Base-by-base conservation (phyloP, 2,797 vertebrate genomes). In the Tokudaia tokunoshimensis region DNA sequence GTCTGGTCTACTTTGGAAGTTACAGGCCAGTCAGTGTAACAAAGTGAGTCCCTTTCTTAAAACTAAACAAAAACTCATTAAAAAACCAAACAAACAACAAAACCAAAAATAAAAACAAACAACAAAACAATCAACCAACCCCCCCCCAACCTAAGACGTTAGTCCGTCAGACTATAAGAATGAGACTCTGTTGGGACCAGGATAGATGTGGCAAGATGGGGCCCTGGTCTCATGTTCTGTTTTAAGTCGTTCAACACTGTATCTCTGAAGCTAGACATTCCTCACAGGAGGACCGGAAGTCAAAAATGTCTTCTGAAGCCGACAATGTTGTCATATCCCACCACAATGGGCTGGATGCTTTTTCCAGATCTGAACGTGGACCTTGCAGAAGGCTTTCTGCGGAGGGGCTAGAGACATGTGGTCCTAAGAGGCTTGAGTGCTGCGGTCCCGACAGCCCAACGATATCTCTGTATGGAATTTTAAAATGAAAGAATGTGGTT, bases 231-330 rank as follows among this genome's bases (percentile, higher is more conserved):
- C 17, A 19, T 20, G 19, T 1, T 78, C 76, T 81, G 50, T 67
- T 96, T 76, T 96, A 75, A 97, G 63, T 81, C 97, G 57, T 96
- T 92, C 94, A 95, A 85, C 67, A 74, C 91, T 83, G 89, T 89
- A 95, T 87, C 55, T 96, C 92, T 94, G 97, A 98, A 95, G 88
- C 70, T n/a, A 94, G n/a, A 94, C 2, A 91, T 47, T 67, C 94
- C 31, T 57, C 37, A 50, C 41, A 20, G 8, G 52, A 87, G 52
- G 5, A 57, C n/a, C 17, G 6, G 4, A 84, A 13, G 90, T 90
- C 93, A 61, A 24, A 61, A 59, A 44, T 59, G 29, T 96, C 79
- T 61, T 50, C 29, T 2, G 11, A n/a, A 65, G 92, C 72, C 93
- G 57, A 96, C 55, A 74, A 57, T 0, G 4, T n/a, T 1, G 0